Evolutionary conservation across 1,140 invertebrate species (phyloP), one percentile per base, ranked within the genome.

Genomic region (Lethrus apterus): DNA sequence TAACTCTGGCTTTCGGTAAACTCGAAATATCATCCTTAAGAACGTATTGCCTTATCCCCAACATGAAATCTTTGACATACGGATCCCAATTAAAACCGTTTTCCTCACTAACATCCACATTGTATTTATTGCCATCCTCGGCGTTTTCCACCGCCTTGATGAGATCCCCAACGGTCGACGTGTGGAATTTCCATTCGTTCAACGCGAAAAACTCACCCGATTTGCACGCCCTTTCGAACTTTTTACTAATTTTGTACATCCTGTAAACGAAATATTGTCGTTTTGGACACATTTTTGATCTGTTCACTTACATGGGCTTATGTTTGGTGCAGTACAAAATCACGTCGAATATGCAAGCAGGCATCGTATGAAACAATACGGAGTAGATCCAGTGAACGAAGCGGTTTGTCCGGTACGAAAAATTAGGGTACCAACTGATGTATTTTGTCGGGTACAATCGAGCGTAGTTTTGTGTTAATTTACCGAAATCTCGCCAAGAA

Each of bases 121-220:
- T 66, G 53, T 86, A 89, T 0, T 66, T 62, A 14, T 65, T 63
- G 4, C 69, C 69, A 55, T 91, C 86, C 15, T 72, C 66, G 0
- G 73, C 64, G 0, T 46, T 33, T 7, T 70, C 69, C n/a, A 89
- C 70, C 29, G 75, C 71, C 13, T 71, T 64, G 26, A 75, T 69
- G 0, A 97, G 68, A 32, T 78, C 71, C 10, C 72, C 71, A 54
- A 92, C 75, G 57, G 93, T 92, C 1, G 78, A 70, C 15, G 78
- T 79, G 10, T 77, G 71, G 59, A 96, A 97, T 29, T 81, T 72
- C 89, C 90, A 97, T 57, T 94, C 83, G 56, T 86, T 78, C 3
- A 83, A 78, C 0, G 89, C 85, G 59, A 96, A 97, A 63, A 86
- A 96, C 62, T 89, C 82, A 0, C 92, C 81, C 0, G 80, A 83